Percentiles rank a stretch among this genome's conserved stretches.
Evolutionary conservation across 2,113 vertebrate species (phyloP).

Genomic region (Vanacampus margaritifer): DNA sequence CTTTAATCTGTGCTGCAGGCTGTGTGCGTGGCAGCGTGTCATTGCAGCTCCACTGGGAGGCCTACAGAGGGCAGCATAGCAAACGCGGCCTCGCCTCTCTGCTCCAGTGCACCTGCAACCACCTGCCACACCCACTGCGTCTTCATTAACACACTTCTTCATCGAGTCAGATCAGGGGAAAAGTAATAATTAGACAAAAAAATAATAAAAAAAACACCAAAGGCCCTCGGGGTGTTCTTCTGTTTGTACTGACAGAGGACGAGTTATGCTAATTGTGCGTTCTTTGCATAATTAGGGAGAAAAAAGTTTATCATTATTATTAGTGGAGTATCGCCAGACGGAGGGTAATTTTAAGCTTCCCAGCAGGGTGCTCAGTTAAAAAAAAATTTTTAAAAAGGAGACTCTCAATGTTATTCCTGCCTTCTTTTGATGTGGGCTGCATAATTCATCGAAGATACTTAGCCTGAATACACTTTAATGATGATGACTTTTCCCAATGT

Average conservation of each 20-base stretch:
- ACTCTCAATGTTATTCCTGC: slow-evolving; percentile 71
- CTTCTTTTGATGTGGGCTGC: slow-evolving; percentile 62
- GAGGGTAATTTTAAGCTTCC: slow-evolving; percentile 76
- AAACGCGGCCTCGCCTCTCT: slow-evolving; percentile 22
- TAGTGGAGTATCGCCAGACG: slow-evolving; percentile 71
- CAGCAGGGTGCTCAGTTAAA: slow-evolving; percentile 68
- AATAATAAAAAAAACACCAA: slow-evolving; percentile 59
- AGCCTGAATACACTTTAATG: slow-evolving; percentile 71
- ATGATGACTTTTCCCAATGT: slow-evolving; percentile 74
- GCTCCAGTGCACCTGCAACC: slow-evolving; percentile 51
- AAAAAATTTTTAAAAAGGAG: slow-evolving; percentile 21
- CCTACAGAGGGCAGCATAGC: slow-evolving; percentile 60
- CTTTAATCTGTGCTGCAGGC: slow-evolving; percentile 70
- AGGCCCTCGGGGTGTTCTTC: slow-evolving; percentile 69
- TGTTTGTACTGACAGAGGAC: slow-evolving; percentile 78
- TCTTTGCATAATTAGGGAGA: slow-evolving; percentile 78
- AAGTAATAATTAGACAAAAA: slow-evolving; percentile 9
- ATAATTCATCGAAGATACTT: slow-evolving; percentile 75
- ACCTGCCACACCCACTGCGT: slow-evolving; percentile 26
- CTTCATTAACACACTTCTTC: slow-evolving; percentile 69
- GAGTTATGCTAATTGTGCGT: slow-evolving; percentile 80
- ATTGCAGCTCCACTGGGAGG: slow-evolving; percentile 33
- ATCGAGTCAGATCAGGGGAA: slow-evolving; percentile 54
- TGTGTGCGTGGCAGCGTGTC: slow-evolving; percentile 29
- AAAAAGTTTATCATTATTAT: slow-evolving; percentile 75